Evolutionary conservation across 1,140 invertebrate species (phyloP).

Genomic region (Nephila pilipes): DNA sequence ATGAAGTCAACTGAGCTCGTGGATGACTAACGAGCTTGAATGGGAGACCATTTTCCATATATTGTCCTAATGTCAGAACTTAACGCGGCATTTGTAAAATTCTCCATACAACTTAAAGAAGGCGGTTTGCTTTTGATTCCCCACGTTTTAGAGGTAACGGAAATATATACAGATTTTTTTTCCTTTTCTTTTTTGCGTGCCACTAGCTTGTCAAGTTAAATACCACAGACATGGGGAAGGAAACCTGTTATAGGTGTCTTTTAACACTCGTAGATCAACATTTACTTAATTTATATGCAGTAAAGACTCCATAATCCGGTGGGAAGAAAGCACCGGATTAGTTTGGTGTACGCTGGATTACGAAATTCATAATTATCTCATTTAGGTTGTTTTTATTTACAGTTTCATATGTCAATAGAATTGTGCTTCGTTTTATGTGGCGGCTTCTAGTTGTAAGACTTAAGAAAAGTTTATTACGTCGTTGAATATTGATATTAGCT

Average conservation of each 20-base stretch:
- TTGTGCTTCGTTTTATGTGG: background rate
- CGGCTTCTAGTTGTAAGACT: background rate
- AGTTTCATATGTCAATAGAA: background rate
- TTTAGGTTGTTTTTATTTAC: background rate
- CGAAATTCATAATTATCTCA: constrained; percentile 20
- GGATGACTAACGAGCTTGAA: background rate
- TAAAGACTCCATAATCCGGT: background rate
- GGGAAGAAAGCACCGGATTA: constrained; percentile 17
- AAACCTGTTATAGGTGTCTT: constrained; percentile 24
- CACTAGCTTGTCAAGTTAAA: background rate
- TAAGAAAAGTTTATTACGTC: background rate
- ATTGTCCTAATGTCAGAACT: background rate
- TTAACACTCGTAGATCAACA: constrained; percentile 41
- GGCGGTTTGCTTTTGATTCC: constrained; percentile 24
- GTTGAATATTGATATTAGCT: background rate
- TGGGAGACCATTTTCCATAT: background rate
- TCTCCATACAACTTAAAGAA: background rate
- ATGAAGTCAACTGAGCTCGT: background rate
- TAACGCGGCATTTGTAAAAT: background rate
- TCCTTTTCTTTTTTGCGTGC: background rate
- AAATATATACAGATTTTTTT: constrained; percentile 8
- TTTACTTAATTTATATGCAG: constrained; percentile 16
- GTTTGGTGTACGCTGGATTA: background rate
- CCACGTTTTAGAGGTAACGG: background rate
- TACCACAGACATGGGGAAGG: background rate